Conservation (phyloP, 2,888 invertebrate species). For the Xestia c-nigrum region DNA sequence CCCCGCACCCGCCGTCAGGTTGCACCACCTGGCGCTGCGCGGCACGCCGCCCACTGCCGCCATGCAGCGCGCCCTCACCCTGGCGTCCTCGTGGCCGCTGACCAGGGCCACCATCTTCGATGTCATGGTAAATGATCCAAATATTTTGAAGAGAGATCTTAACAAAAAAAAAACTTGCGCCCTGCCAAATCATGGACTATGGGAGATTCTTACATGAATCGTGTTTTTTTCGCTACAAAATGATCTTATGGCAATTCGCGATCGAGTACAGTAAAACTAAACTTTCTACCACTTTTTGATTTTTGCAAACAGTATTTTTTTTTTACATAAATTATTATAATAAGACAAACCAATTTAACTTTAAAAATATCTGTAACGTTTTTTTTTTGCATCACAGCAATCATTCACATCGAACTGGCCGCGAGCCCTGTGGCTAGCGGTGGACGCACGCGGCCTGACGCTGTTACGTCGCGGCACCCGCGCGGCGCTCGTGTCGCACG, state of each 20-base stretch:
- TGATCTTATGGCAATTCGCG: too few species aligned
- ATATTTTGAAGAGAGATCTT: too few species aligned
- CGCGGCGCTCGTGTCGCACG: constrained; percentile 97
- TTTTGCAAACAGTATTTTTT: too few species aligned
- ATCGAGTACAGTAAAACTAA: too few species aligned
- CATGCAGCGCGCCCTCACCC: constrained; percentile 97
- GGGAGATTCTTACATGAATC: too few species aligned
- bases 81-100: constrained; percentile 98
- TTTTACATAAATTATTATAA: too few species aligned
- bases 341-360: too few species aligned
- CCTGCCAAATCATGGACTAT: too few species aligned
- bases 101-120: constrained; percentile 98
- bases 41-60: constrained; percentile 97
- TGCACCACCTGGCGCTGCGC: constrained; percentile 97
- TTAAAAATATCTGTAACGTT: not conserved
- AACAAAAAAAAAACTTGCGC: too few species aligned
- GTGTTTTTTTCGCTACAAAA: too few species aligned
- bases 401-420: constrained; percentile 99
- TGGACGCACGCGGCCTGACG: constrained; percentile 97
- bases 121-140: constrained; percentile 93
- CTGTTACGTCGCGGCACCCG: constrained; percentile 96
- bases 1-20: constrained; percentile 96
- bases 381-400: constrained; percentile 91
- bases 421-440: constrained; percentile 97
- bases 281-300: too few species aligned